phyloP scores from a whole-genome alignment of 2,797 vertebrate species.

The Podarcis siculus region DNA sequence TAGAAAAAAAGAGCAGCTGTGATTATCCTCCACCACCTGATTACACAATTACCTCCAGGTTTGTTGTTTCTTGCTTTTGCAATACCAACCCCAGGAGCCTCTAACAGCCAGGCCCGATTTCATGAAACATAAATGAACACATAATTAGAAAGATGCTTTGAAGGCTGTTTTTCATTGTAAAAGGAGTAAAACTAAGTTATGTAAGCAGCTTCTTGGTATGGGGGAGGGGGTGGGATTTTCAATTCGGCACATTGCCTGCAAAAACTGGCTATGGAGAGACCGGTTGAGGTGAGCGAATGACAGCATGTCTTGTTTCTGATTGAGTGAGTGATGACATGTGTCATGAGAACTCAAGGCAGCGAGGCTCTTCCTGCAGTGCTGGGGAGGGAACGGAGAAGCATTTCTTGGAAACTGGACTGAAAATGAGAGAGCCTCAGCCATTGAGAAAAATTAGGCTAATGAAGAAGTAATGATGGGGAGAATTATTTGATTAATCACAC shows the following conservation, averaged over 20 bases:
- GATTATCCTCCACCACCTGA: background rate
- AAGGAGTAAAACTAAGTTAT: background rate
- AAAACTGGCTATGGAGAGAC: background rate
- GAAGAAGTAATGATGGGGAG: background rate
- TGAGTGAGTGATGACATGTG: background rate
- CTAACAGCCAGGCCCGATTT: background rate
- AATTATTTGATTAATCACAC: constrained; percentile 19
- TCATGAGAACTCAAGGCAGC: background rate
- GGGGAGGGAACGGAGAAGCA: background rate
- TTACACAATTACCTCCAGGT: background rate
- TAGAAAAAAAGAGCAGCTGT: background rate
- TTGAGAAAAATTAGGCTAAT: constrained; percentile 17
- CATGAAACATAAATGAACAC: background rate
- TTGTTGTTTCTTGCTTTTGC: background rate
- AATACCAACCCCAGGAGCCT: no score
- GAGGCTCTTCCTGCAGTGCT: background rate
- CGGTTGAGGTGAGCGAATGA: no score
- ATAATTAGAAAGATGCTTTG: background rate
- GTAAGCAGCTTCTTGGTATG: background rate
- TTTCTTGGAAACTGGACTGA: background rate
- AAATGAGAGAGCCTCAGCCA: background rate
- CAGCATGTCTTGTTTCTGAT: background rate
- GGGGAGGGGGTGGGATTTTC: background rate
- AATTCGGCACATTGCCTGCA: background rate
- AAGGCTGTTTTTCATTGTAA: background rate